Conservation (phyloP, 2,797 vertebrate genomes). For the Zalophus californianus region DNA sequence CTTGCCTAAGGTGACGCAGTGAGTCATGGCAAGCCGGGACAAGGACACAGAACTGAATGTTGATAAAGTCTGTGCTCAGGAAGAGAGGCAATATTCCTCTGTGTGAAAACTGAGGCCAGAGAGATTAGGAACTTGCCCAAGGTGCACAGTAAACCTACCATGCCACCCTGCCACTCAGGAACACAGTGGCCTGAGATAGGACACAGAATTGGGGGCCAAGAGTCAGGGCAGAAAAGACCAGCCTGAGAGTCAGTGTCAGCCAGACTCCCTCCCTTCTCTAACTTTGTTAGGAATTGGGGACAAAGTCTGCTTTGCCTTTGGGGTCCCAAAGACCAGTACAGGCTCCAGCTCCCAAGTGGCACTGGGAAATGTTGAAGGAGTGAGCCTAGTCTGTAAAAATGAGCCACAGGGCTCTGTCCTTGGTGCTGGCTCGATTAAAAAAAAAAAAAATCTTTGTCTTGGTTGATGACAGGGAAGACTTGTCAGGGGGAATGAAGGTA, state of each 20-base stretch:
- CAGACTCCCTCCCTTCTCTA: neutral
- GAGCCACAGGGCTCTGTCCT: constrained; percentile 52
- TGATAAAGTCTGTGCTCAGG: neutral
- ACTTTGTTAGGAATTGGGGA: neutral
- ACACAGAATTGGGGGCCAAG: neutral
- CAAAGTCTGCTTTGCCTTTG: constrained; percentile 31
- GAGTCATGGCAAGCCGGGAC: neutral
- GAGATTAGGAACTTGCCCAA: neutral
- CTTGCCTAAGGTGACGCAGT: neutral
- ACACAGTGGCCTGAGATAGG: neutral
- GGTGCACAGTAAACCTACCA: neutral
- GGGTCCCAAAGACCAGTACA: neutral
- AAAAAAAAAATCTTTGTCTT: neutral
- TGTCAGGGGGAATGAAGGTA: neutral
- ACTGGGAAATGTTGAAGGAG: neutral
- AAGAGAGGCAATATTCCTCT: constrained; percentile 40
- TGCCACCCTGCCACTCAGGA: neutral
- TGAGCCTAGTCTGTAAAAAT: neutral
- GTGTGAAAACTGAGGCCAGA: neutral
- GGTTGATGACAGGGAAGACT: neutral
- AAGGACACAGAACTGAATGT: neutral
- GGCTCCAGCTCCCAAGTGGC: neutral
- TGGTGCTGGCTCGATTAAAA: constrained; percentile 39
- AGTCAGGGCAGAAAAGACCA: neutral
- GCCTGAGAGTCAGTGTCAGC: neutral